Evolutionary conservation across 2,888 invertebrate genomes (phyloP), one percentile per base, ranked within the genome.

Genomic region (Piscicola geometra): DNA sequence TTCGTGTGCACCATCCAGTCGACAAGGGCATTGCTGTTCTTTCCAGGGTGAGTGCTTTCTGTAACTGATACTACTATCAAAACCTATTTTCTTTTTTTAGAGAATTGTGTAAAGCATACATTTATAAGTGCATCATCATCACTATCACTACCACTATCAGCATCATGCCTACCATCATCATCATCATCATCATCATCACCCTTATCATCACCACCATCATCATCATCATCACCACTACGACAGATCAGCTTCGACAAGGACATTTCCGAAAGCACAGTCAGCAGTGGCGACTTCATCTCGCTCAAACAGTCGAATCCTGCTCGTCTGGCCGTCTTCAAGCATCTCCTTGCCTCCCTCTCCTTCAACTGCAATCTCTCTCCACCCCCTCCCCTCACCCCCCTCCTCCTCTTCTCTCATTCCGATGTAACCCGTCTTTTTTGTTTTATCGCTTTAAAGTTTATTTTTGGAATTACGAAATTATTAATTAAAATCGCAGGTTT

Each of bases 211-310:
- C 33, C 70, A 35, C 32, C 12, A 56, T 1, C 5, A 25, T 28
- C 28, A 3, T 33, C 1, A 21, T 66, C 12, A 28, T 21, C 67
- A 68, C 68, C 68, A 25, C 41, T n/a, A 36, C 35, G 78, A 9
- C 76, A 80, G 79, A 77, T 78, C 3, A 77, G 76, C 41, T 77
- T 84, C n/a, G 83, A 83, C 71, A 82, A 82, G 70, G 83, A 83
- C 79, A 82, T 83, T 0, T 78, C 79, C 12, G 82, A 84, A 52
- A 76, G 81, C 75, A 82, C 81, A 5, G 79, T 80, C n/a, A 82
- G 81, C 66, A 80, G 80, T 21, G 81, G 82, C 60, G 79, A 81
- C 33, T 84, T 84, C 72, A 75, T 80, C 64, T 74, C 77, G 9
- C 79, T 84, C 72, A 83, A 84, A 78, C 78, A 81, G 73, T 81